phyloP scores from a whole-genome alignment of 2,113 vertebrate genomes.

The Triplophysa siluroides region DNA sequence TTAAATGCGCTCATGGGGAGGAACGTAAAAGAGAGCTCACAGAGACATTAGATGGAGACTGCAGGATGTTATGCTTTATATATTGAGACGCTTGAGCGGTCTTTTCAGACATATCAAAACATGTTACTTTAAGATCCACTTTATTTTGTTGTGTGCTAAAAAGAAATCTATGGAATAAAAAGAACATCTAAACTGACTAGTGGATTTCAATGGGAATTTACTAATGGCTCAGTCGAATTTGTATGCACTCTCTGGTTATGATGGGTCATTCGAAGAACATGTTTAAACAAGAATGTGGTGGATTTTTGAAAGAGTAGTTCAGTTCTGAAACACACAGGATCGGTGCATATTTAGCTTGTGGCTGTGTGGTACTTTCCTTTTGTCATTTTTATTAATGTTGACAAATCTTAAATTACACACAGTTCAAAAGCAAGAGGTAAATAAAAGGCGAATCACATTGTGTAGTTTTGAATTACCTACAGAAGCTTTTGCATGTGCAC shows the following conservation, averaged over 20 bases:
- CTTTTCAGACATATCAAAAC: slow-evolving; percentile 26
- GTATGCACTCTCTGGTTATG: not conserved
- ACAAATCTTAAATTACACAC: not conserved
- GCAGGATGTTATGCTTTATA: not conserved
- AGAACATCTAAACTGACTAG: not conserved
- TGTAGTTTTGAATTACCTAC: not conserved
- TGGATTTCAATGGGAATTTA: not conserved
- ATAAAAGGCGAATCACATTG: not conserved
- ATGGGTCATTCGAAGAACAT: not conserved
- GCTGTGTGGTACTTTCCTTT: not conserved
- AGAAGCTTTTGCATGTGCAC: not conserved
- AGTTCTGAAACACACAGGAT: not conserved
- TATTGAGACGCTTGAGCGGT: slow-evolving; percentile 20
- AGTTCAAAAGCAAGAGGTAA: not conserved
- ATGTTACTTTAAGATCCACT: slow-evolving; percentile 12
- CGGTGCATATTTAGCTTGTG: not conserved
- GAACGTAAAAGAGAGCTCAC: not conserved
- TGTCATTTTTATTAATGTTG: not conserved
- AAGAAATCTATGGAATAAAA: slow-evolving; percentile 31
- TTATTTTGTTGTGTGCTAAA: slow-evolving; percentile 21
- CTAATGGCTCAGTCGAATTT: not conserved
- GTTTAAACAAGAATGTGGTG: not conserved
- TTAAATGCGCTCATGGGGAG: not conserved
- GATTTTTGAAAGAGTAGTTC: not conserved
- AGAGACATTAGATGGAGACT: not conserved